Evolutionary conservation across 2,797 vertebrate genomes (phyloP).

Genomic region (Odontamblyopus lacepedii): DNA sequence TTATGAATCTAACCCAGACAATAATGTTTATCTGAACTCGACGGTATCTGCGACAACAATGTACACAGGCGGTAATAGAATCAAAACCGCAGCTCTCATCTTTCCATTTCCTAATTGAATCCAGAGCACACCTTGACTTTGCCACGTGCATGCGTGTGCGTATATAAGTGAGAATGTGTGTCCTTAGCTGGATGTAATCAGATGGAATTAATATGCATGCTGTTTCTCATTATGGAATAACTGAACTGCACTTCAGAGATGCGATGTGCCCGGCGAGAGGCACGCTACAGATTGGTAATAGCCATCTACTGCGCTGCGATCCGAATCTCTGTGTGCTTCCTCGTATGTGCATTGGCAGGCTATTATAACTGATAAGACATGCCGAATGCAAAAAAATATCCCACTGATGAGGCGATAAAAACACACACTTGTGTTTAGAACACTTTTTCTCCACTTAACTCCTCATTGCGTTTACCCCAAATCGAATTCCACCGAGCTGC

Average conservation of each 20-base stretch:
- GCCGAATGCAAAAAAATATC: constrained; percentile 23
- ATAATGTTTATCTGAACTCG: constrained; percentile 15
- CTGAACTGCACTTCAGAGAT: constrained; percentile 68
- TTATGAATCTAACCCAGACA: constrained; percentile 3
- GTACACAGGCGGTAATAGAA: constrained; percentile 53
- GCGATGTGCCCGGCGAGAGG: constrained; percentile 41
- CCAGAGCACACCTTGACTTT: constrained; percentile 60
- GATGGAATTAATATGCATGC: constrained; percentile 78
- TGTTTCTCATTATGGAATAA: constrained; percentile 78
- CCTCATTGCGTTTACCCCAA: constrained; percentile 37
- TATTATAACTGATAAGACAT: constrained; percentile 10
- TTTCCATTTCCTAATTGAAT: constrained; percentile 61
- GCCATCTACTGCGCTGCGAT: constrained; percentile 27
- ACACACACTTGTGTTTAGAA: constrained; percentile 14
- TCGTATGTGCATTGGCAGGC: not conserved
- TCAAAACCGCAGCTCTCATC: constrained; percentile 51
- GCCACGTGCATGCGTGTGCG: constrained; percentile 15
- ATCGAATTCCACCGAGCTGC: constrained; percentile 34
- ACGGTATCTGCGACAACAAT: constrained; percentile 28
- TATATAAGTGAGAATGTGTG: not conserved
- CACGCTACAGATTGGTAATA: constrained; percentile 41
- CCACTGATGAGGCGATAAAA: constrained; percentile 35
- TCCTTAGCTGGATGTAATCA: constrained; percentile 70
- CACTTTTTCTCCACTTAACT: constrained; percentile 24
- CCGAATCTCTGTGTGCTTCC: constrained; percentile 14